phyloP scores from a whole-genome alignment of 2,797 vertebrate species.

The Poecilia picta region DNA sequence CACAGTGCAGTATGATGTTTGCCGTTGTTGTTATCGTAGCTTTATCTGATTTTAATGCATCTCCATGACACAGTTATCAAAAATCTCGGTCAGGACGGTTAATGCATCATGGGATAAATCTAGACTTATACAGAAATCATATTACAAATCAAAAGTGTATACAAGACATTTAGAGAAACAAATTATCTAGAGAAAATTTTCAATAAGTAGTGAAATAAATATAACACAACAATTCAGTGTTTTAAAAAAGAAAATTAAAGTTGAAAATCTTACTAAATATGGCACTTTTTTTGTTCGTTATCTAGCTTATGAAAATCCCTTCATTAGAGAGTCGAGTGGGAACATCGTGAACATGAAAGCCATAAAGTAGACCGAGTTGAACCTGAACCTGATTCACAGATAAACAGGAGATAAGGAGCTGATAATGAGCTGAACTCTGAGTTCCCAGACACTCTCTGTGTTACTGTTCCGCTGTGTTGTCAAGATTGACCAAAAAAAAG shows the following conservation, averaged over 20 bases:
- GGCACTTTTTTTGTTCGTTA: background rate
- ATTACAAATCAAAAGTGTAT: background rate
- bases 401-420: constrained; percentile 7
- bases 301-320: background rate
- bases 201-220: background rate
- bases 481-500: background rate
- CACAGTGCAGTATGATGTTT: background rate
- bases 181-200: background rate
- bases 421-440: constrained; percentile 11
- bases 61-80: too few relatives aligned
- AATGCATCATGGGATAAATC: background rate
- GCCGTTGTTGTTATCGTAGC: background rate
- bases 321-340: background rate
- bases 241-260: background rate
- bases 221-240: background rate
- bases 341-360: background rate
- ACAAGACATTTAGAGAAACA: background rate
- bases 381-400: background rate
- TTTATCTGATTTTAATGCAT: background rate
- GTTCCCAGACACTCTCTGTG: background rate
- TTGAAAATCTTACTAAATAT: background rate
- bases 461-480: background rate
- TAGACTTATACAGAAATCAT: too few relatives aligned
- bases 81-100: background rate
- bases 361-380: background rate